These are phyloP conservation scores for Conops quadrifasciatus DNA, from an alignment of 2,888 invertebrate genomes.

Conservation along the genomic window DNA sequence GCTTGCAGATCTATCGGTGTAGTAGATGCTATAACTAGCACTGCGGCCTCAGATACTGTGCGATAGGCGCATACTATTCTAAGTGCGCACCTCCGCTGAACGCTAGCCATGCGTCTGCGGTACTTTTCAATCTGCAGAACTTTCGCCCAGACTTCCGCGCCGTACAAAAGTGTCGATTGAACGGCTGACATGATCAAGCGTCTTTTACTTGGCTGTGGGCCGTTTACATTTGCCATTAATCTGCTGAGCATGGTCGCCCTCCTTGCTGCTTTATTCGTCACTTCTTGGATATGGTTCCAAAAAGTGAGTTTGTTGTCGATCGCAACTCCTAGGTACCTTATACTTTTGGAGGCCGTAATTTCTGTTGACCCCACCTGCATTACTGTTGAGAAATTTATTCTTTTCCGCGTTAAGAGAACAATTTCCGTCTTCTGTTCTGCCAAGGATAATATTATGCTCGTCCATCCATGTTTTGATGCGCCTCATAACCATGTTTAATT, in stretches of 20 bases:
- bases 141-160: slow-evolving; percentile 10
- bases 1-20: not conserved
- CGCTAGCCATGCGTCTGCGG: not conserved
- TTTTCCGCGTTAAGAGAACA: too few species aligned
- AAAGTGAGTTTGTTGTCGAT: not conserved
- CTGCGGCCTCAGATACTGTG: slow-evolving; percentile 17
- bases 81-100: not conserved
- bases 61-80: slow-evolving; percentile 10
- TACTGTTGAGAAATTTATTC: not conserved
- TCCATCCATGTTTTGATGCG: too few species aligned
- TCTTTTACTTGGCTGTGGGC: not conserved
- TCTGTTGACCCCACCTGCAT: not conserved
- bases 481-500: too few species aligned
- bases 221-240: slow-evolving; percentile 4
- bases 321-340: not conserved
- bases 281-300: not conserved
- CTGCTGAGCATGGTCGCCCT: not conserved
- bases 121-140: not conserved
- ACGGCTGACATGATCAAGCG: not conserved
- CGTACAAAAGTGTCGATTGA: slow-evolving; percentile 1
- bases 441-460: too few species aligned
- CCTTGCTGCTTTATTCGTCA: not conserved
- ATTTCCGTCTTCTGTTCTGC: too few species aligned
- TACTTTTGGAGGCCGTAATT: not conserved
- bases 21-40: not conserved